Evolutionary conservation across 2,797 vertebrate genomes (phyloP), one percentile per base, ranked within the genome.

Genomic region (Melanotaenia nigrans): DNA sequence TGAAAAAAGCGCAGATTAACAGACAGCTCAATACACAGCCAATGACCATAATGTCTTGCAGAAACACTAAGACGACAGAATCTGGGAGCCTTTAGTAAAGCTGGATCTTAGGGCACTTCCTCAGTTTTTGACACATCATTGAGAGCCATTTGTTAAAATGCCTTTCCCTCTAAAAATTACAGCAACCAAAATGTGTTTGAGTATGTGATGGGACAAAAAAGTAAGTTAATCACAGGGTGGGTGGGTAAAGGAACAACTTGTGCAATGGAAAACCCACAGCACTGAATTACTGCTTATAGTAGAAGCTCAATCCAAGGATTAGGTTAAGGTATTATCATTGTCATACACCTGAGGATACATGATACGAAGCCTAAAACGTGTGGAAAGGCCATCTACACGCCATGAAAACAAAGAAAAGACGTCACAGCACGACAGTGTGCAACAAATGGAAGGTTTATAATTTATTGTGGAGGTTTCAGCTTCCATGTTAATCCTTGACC

Each of bases 201-300:
- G 57, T 25, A 69, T 73, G 58, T 49, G 74, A 33, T 38, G 53
- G 25, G 35, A 74, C 54, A 70, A 65, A 83, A 77, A 75, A 79
- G 40, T 62, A 83, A 83, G 78, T 85, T 81, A 84, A 83, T 68
- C 49, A 22, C 54, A 12, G 62, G 79, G 81, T 78, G 81, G 84
- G 78, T 20, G 28, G 75, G 75, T 7, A 28, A 61, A 78, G 47
- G 75, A 69, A 77, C 45, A 32, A 60, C 51, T 73, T 69, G 65
- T 68, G 69, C 65, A 82, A 82, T 62, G 85, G 53, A 78, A 75
- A 85, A 67, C 80, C 81, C 77, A 88, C 49, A 60, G 42, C 16
- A 79, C 85, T 90, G 69, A 33, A 75, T 68, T n/a, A 54, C 57
- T 2, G 32, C 10, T 38, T 40, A 30, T 30, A 18, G 61, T n/a